Percentiles rank a stretch among this genome's conserved stretches.
Evolutionary conservation across 2,888 invertebrate genomes (phyloP).

Genomic region (Mayetiola destructor): DNA sequence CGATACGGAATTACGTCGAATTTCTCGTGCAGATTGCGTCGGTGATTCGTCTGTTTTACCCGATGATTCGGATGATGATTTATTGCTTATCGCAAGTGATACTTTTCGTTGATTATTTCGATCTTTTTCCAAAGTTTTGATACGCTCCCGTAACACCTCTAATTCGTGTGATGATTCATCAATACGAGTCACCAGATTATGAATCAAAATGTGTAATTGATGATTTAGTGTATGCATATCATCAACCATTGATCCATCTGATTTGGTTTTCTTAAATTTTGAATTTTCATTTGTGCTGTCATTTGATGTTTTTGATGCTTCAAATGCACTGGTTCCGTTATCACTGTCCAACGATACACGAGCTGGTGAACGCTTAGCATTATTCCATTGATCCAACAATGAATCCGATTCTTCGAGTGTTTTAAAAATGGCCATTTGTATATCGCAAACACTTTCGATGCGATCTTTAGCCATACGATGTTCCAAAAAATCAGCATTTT

Average conservation of each 20-base stretch:
- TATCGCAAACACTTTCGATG: slow-evolving; percentile 14
- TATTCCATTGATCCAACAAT: slow-evolving; percentile 37
- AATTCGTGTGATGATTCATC: slow-evolving; percentile 53
- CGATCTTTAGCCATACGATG: background rate
- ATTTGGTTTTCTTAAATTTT: slow-evolving; percentile 41
- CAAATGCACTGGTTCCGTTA: slow-evolving; percentile 1
- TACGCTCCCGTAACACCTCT: slow-evolving; percentile 41
- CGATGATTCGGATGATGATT: background rate
- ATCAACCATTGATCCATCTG: slow-evolving; percentile 47
- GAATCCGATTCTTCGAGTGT: slow-evolving; percentile 56
- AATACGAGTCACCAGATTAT: slow-evolving; percentile 46
- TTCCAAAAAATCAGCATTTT: slow-evolving; percentile 17
- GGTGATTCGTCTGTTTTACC: background rate
- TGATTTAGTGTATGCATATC: slow-evolving; percentile 50
- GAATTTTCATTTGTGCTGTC: slow-evolving; percentile 18
- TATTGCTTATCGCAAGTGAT: background rate
- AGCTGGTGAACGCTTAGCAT: slow-evolving; percentile 21
- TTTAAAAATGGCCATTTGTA: slow-evolving; percentile 46
- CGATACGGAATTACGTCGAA: background rate
- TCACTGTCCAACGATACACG: slow-evolving; percentile 17
- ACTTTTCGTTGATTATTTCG: slow-evolving; percentile 31
- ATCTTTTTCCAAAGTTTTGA: slow-evolving; percentile 40
- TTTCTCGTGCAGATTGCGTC: background rate
- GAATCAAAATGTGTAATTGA: slow-evolving; percentile 43
- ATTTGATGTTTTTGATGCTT: slow-evolving; percentile 19